Conservation (phyloP, 2,888 invertebrate genomes). For the Theodoxus fluviatilis region DNA sequence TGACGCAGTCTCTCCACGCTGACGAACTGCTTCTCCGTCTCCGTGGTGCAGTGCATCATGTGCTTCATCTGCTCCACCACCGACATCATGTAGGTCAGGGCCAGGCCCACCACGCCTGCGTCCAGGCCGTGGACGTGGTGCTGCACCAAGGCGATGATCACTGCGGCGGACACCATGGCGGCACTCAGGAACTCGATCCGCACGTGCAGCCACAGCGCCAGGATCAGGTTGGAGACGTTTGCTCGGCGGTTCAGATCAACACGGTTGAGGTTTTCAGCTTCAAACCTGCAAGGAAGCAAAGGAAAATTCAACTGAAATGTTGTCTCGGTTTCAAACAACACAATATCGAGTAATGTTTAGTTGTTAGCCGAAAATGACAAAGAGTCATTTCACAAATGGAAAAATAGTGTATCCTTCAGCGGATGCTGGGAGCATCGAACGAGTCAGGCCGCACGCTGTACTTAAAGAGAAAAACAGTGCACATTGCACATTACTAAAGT, state of each 20-base stretch:
- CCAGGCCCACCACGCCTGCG: slow-evolving; percentile 88
- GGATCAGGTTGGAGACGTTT: slow-evolving; percentile 81
- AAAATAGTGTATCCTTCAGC: background rate
- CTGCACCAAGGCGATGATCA: slow-evolving; percentile 78
- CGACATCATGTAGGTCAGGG: slow-evolving; percentile 90
- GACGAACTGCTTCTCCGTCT: slow-evolving; percentile 94
- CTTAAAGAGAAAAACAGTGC: no score
- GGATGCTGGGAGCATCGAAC: no score
- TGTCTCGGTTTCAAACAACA: no score
- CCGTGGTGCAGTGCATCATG: slow-evolving; percentile 88
- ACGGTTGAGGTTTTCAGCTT: slow-evolving; percentile 64
- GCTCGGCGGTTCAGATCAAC: slow-evolving; percentile 71
- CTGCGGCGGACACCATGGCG: slow-evolving; percentile 74
- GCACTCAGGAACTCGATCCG: slow-evolving; percentile 84
- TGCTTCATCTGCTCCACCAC: slow-evolving; percentile 85
- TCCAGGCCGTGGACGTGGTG: slow-evolving; percentile 78
- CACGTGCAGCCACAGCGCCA: slow-evolving; percentile 86
- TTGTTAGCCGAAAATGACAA: no score
- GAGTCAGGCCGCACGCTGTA: no score
- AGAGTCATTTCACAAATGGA: no score
- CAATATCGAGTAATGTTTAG: no score
- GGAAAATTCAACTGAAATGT: no score
- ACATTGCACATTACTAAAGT: no score
- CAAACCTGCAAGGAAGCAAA: slow-evolving; percentile 64
- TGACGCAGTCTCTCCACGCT: slow-evolving; percentile 89